phyloP scores from a whole-genome alignment of 2,888 invertebrate genomes.

The Rapana venosa region DNA sequence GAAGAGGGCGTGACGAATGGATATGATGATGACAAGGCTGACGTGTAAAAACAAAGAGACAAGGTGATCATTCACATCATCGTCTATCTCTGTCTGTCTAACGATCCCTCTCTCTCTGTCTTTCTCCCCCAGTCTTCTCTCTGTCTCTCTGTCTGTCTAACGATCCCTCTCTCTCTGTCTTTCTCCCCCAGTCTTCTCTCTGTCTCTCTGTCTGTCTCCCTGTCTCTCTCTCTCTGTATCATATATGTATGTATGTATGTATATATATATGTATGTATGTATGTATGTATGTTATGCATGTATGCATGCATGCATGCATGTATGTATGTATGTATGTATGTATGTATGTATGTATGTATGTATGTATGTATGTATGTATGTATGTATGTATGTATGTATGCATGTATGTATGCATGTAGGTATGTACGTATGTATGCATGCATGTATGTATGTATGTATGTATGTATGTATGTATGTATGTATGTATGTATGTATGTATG shows the following conservation, averaged over 20 bases:
- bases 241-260: neutral
- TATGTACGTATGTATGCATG: neutral
- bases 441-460: conserved; percentile 21
- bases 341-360: neutral
- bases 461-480: conserved; percentile 11
- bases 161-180: neutral
- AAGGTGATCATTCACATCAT: no score
- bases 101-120: no score
- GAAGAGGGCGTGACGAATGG: no score
- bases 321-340: neutral
- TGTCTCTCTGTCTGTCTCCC: neutral
- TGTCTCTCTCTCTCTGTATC: neutral
- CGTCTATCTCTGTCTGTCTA: no score
- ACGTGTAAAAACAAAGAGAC: no score
- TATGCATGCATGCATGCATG: neutral
- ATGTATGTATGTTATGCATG: neutral
- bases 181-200: neutral
- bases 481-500: neutral
- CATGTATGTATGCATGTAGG: no score
- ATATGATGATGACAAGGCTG: no score
- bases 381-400: neutral
- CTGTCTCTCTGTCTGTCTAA: neutral
- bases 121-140: conserved; percentile 5
- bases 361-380: neutral
- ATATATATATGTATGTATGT: neutral